Conservation (phyloP, 2,888 invertebrate genomes). For the Megaustenia siamemsis region DNA sequence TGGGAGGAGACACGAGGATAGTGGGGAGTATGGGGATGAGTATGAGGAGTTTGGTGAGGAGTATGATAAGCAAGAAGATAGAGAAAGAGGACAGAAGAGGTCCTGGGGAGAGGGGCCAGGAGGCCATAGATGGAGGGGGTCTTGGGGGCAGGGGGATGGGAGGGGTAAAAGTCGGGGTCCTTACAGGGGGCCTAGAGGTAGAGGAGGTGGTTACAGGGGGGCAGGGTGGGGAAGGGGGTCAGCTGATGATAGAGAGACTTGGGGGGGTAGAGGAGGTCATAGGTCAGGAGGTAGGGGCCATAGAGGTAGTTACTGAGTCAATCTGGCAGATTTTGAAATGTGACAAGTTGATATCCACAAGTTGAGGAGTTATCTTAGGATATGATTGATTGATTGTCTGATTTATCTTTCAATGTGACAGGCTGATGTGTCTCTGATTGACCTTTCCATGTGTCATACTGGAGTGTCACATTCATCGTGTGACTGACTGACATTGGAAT, state of each 20-base stretch:
- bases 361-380: too few relatives aligned
- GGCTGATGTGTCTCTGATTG: too few relatives aligned
- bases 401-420: too few relatives aligned
- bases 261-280: slow-evolving; percentile 31
- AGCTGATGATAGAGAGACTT: slow-evolving; percentile 41
- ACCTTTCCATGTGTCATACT: too few relatives aligned
- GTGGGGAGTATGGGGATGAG: slow-evolving; percentile 17
- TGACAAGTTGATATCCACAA: too few relatives aligned
- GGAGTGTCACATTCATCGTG: too few relatives aligned
- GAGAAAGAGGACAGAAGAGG: slow-evolving; percentile 51
- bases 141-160: slow-evolving; percentile 50
- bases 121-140: slow-evolving; percentile 51
- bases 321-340: too few relatives aligned
- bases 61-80: slow-evolving; percentile 25
- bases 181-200: slow-evolving; percentile 49
- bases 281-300: too few relatives aligned
- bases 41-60: slow-evolving; percentile 38
- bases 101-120: slow-evolving; percentile 55
- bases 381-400: too few relatives aligned
- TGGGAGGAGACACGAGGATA: neutral
- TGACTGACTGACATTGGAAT: too few relatives aligned
- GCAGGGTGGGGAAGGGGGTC: slow-evolving; percentile 27
- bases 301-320: too few relatives aligned
- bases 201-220: slow-evolving; percentile 33
- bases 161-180: slow-evolving; percentile 53